Base-by-base conservation (phyloP, 2,113 vertebrate genomes). In the Microtus ochrogaster region DNA sequence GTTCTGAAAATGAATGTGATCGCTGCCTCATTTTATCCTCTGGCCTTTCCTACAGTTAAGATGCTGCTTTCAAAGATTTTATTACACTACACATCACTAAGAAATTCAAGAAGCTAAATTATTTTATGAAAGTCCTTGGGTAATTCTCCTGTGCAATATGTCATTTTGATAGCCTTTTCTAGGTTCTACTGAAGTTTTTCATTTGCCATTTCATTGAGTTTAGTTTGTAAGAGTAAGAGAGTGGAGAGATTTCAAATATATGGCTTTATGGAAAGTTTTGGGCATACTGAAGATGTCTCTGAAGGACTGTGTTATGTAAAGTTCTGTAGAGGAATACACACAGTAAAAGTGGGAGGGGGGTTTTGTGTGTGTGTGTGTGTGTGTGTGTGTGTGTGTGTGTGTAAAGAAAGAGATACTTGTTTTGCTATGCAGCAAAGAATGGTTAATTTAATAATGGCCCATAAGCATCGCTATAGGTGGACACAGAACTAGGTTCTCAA, bases 71-170 rank as follows among this genome's bases (percentile, higher is more conserved):
- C 77, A 72, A 91, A 94, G 41, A 2, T 91, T 97, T 98, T 98
- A 98, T 94, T 90, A 81, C 66, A 84, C 89, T 94, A 92, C 90
- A 96, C 89, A 96, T 94, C 97, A 97, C 97, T 95, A 97, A 63
- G 96, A 96, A 84, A 81, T 96, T 98, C 89, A 91, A 47, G 17
- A 78, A 93, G 95, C 83, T 94, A 97, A 97, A 97, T 94, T 97
- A 98, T 95, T 98, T 97, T 92, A 97, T 93, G 88, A 52, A 90
- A 94, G 84, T 97, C 94, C 95, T 94, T 96, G 66, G 78, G 73
- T 94, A 88, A 86, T 77, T 94, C 5, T 96, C 77, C 63, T 83
- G 36, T 82, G 63, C 61, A 96, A 97, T 97, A 97, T 87, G 95
- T 98, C 93, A 98, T 92, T 97, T 97, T 98, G 78, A 95, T 82